Evolutionary conservation across 1,140 invertebrate species (phyloP).

Genomic region (Mactra quadrangularis): DNA sequence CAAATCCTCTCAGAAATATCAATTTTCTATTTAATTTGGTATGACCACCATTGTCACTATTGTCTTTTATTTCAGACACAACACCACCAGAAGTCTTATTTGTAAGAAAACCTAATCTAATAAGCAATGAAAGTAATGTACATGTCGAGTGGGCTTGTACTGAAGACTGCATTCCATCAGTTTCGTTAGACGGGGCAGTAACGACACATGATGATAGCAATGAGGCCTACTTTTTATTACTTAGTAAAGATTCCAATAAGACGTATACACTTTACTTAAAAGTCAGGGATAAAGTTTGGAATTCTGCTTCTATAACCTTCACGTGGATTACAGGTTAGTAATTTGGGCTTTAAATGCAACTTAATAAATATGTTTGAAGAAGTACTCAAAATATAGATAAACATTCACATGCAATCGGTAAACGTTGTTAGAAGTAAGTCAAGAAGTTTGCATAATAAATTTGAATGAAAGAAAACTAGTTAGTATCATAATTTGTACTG

Average conservation of each 20-base stretch:
- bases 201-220: background rate
- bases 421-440: no score
- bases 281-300: background rate
- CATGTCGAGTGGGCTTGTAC: background rate
- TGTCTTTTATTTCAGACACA: slow-evolving; percentile 19
- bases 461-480: no score
- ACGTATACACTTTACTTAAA: background rate
- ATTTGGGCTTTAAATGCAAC: background rate
- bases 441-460: no score
- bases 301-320: background rate
- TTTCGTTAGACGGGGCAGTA: background rate
- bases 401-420: no score
- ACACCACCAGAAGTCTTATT: slow-evolving; percentile 6
- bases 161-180: background rate
- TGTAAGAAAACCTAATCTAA: background rate
- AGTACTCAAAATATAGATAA: no score
- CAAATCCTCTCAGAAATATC: no score
- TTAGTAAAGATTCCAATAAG: background rate
- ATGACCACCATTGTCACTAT: no score
- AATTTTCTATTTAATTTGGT: background rate
- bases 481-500: no score
- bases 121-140: background rate
- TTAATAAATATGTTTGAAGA: no score
- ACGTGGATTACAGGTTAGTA: background rate
- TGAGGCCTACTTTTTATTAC: background rate